Evolutionary conservation across 2,888 invertebrate genomes (phyloP), one percentile per base, ranked within the genome.

Genomic region (Euzetes globulus): DNA sequence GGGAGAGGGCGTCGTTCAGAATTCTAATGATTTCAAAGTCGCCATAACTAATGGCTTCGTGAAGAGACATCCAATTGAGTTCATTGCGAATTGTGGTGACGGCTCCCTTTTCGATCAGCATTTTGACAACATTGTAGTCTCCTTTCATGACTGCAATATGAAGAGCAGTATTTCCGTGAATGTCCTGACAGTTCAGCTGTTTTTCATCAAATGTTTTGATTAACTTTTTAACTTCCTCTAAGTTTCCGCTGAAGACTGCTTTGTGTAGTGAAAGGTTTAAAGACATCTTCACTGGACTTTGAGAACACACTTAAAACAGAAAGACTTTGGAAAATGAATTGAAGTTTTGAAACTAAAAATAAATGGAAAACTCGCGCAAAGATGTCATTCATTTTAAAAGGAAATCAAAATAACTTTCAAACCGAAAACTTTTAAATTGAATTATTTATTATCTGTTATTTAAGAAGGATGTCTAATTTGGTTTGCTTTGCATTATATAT

Each of bases 81-180:
- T 58, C 5, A 27, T 58, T 58, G 13, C 58, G 58, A 15, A 58
- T 15, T 2, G 58, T 58, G 5, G 58, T 25, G 13, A 27, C 2
- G 9, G 58, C 58, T 3, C 58, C 58, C 7, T 22, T 58, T 11
- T 58, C 27, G 7, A 58, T 4, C 25, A 58, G 11, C 29, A 58
- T 3, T 11, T 58, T 27, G 9, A 58, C 27, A 17, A n/a, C 58
- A 58, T 13, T 29, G 25, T 25, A 3, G 29, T 58, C 11, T 25
- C 58, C 58, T 58, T 58, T 58, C 58, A 58, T 58, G 15, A 58
- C 58, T 7, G 58, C 58, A 3, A 58, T 58, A 58, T 15, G 25
- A 25, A 58, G 58, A 15, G 58, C 58, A 11, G 58, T 58, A 17
- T 58, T 58, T 15, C 58, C 58, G 58, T 58, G 58, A 27, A 58